A percentile compares a stretch with the other conserved stretches of the same genome.
These are phyloP conservation scores for Mirza zaza DNA, from an alignment of 2,113 vertebrate species.

Conservation along the genomic window DNA sequence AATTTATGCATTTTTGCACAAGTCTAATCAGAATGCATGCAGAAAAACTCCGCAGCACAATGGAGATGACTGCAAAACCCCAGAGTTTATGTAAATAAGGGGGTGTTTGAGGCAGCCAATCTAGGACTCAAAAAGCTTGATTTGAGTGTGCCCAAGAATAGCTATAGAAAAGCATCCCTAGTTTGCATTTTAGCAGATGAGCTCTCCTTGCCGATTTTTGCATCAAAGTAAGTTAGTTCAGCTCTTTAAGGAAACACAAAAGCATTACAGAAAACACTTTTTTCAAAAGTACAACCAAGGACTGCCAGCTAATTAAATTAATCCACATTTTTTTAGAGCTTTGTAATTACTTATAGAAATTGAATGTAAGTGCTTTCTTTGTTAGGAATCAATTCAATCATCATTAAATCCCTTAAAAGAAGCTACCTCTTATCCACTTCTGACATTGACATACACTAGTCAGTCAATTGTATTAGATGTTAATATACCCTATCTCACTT, in stretches of 20 bases:
- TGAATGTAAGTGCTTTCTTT: not conserved
- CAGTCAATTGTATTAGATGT: not conserved
- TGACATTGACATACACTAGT: not conserved
- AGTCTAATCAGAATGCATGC: slow-evolving; percentile 55
- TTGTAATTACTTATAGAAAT: slow-evolving; percentile 30
- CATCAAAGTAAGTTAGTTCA: slow-evolving; percentile 32
- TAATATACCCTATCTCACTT: not conserved
- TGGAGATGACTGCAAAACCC: slow-evolving; percentile 11
- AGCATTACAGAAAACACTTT: slow-evolving; percentile 8
- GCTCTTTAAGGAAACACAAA: slow-evolving; percentile 49
- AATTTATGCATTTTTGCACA: slow-evolving; percentile 59
- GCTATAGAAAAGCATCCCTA: slow-evolving; percentile 45
- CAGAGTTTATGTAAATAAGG: slow-evolving; percentile 67
- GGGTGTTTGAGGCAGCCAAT: slow-evolving; percentile 38
- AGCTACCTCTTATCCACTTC: not conserved
- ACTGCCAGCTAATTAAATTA: slow-evolving; percentile 53
- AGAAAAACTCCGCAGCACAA: slow-evolving; percentile 31
- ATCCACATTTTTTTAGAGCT: slow-evolving; percentile 3
- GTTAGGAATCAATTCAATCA: slow-evolving; percentile 15
- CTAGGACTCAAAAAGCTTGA: slow-evolving; percentile 51
- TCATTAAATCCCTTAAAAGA: not conserved
- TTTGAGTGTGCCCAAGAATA: slow-evolving; percentile 57
- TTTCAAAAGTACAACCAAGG: not conserved
- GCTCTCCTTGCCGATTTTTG: slow-evolving; percentile 40
- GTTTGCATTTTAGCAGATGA: slow-evolving; percentile 64